Conservation (phyloP, 1,140 invertebrate genomes). For the Halyomorpha halys region DNA sequence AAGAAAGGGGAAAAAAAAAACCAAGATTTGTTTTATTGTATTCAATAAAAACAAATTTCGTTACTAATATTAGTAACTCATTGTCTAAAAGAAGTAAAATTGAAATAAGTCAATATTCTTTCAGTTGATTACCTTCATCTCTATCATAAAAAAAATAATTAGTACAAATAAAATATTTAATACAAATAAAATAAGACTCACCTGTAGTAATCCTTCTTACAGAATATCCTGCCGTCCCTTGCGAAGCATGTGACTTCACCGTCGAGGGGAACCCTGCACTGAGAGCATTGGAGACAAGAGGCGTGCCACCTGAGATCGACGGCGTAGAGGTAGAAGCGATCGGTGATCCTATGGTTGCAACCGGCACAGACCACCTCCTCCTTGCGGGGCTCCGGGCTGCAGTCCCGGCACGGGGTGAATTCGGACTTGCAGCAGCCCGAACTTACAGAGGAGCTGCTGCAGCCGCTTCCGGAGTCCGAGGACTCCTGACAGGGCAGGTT, state of each 20-base stretch:
- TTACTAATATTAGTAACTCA: no score
- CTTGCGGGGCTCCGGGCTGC: slow-evolving; percentile 37
- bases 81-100: no score
- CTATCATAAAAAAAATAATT: no score
- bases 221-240: slow-evolving; percentile 88
- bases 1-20: no score
- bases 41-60: no score
- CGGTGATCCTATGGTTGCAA: slow-evolving; percentile 71
- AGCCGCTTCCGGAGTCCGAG: slow-evolving; percentile 36
- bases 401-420: slow-evolving; percentile 25
- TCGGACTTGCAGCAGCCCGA: slow-evolving; percentile 34
- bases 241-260: slow-evolving; percentile 88
- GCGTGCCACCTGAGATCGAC: slow-evolving; percentile 89
- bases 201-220: slow-evolving; percentile 96
- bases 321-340: slow-evolving; percentile 75
- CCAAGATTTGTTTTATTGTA: no score
- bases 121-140: no score
- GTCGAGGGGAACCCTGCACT: slow-evolving; percentile 80
- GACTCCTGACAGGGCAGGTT: slow-evolving; percentile 52
- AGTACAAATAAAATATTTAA: background rate
- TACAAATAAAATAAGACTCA: slow-evolving; percentile 42
- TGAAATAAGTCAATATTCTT: no score
- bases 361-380: slow-evolving; percentile 58
- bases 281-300: slow-evolving; percentile 80
- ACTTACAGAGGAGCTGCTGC: slow-evolving; percentile 34